Percentiles rank a stretch among this genome's conserved stretches.
phyloP scores from a whole-genome alignment of 92 coral and sea anemone genomes.

The Meandrina meandrites region DNA sequence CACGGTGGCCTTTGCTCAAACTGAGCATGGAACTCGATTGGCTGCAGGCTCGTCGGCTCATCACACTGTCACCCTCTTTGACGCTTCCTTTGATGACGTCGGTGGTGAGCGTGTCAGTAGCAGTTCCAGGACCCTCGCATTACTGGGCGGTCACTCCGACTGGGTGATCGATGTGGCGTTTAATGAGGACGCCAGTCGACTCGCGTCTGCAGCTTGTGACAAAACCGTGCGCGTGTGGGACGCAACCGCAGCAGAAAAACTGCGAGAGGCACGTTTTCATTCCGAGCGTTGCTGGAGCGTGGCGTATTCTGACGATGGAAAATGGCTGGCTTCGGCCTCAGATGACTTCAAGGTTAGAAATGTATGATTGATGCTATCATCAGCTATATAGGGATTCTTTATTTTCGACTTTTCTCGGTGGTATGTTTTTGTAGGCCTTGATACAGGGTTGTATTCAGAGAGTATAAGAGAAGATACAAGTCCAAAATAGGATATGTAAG shows the following conservation, averaged over 20 bases:
- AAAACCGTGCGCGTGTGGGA: conserved; percentile 71
- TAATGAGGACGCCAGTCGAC: conserved; percentile 52
- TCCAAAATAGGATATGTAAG: no score
- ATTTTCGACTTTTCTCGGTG: no score
- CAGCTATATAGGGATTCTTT: no score
- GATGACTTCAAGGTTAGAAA: conserved; percentile 64
- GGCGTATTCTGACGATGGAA: conserved; percentile 65
- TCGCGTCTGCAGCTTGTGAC: conserved; percentile 65
- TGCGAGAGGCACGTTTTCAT: conserved; percentile 62
- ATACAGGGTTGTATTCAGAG: no score
- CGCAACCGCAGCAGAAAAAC: conserved; percentile 54
- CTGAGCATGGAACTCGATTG: conserved; percentile 49
- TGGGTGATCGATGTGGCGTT: conserved; percentile 70
- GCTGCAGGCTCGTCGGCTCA: conserved; percentile 72
- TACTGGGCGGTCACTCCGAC: conserved; percentile 66
- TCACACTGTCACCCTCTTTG: conserved; percentile 62
- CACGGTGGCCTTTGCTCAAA: conserved; percentile 45
- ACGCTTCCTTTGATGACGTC: conserved; percentile 15
- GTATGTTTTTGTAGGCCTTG: no score
- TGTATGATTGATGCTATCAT: background rate
- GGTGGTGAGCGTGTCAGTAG: conserved; percentile 1
- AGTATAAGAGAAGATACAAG: no score
- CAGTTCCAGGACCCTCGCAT: conserved; percentile 48
- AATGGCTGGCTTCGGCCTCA: conserved; percentile 68
- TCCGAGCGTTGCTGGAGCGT: conserved; percentile 70